Evolutionary conservation across 2,113 vertebrate genomes (phyloP), one percentile per base, ranked within the genome.

Genomic region (Tympanuchus pallidicinctus): DNA sequence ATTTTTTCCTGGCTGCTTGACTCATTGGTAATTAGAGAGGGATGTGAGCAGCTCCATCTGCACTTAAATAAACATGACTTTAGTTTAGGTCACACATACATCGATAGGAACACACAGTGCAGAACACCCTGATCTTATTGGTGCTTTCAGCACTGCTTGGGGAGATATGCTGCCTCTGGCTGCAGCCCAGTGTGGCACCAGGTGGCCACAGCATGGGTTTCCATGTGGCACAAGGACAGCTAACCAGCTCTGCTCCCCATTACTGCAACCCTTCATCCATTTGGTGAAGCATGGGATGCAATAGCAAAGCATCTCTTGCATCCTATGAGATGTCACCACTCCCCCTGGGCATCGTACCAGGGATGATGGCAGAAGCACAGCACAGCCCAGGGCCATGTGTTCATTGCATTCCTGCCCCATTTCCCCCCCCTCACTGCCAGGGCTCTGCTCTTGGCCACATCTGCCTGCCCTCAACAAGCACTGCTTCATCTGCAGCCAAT

Each of bases 61-160:
- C 48, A 4, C 87, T 8, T 74, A 42, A 56, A 15, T 1, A 50
- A 40, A 66, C 13, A 57, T 75, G 91, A 70, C 82, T 13, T 50
- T 70, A 87, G 61, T 3, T 40, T 17, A 6, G n/a, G 8, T 47
- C 8, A 7, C 38, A 48, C 71, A 17, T 63, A 3, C n/a, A 6
- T 40, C 21, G 19, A 4, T 11, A 12, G 38, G 11, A 1, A n/a
- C 65, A 6, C 1, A 1, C 0, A 1, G 84, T 57, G 4, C 0
- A 40, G 13, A 40, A 14, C 50, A 48, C 74, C 42, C 70, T 1
- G n/a, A 0, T 18, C 73, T 50, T 12, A 16, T 4, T n/a, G 65
- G 16, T 5, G 3, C 9, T 22, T 2, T 3, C 0, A 36, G 30
- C 36, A 42, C 11, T 6, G 70, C 45, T 6, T 32, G 3, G 57